Percentiles rank a stretch among this genome's conserved stretches.
Conservation (phyloP, 2,888 invertebrate species). For the Sinotaia quadrata region DNA sequence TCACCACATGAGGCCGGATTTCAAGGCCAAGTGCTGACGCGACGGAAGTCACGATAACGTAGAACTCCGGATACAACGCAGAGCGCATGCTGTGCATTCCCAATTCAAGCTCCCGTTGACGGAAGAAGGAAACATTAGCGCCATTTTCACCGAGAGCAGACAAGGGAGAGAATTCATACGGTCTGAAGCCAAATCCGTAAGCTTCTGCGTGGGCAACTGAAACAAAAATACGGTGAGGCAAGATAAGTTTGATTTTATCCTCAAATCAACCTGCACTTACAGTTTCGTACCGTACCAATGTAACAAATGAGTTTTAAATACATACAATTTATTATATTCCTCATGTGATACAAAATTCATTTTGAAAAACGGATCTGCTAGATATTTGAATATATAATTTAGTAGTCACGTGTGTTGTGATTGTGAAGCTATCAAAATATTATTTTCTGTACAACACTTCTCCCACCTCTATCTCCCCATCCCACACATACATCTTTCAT, state of each 20-base stretch:
- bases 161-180: conserved; percentile 57
- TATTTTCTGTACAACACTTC: no score
- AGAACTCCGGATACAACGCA: conserved; percentile 54
- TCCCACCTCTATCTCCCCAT: no score
- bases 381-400: no score
- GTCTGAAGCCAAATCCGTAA: conserved; percentile 64
- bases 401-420: no score
- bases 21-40: conserved; percentile 33
- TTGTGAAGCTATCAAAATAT: no score
- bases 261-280: no score
- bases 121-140: conserved; percentile 28
- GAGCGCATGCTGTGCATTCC: conserved; percentile 64
- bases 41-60: conserved; percentile 41
- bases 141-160: conserved; percentile 17
- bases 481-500: no score
- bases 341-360: no score
- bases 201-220: conserved; percentile 62
- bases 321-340: no score
- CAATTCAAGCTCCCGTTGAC: conserved; percentile 45
- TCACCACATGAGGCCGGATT: conserved; percentile 55
- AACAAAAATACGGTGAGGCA: conserved; percentile 10
- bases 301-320: no score
- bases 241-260: not conserved
- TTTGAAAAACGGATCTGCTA: no score
- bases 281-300: no score